Percentiles rank a stretch among this genome's conserved stretches.
phyloP scores from a whole-genome alignment of 2,113 vertebrate species.

The Echinops telfairi region DNA sequence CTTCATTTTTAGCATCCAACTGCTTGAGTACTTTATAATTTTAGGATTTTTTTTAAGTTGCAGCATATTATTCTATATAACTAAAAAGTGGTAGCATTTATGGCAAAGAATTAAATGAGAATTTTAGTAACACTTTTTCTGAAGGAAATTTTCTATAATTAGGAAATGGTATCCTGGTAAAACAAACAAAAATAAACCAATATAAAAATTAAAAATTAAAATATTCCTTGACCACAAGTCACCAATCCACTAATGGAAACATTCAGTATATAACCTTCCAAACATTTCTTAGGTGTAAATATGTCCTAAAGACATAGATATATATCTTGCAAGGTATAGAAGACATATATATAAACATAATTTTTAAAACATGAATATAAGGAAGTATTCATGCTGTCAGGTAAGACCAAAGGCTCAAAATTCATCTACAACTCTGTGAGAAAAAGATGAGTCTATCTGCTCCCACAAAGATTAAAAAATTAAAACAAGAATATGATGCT shows the following conservation, averaged over 20 bases:
- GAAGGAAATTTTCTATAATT: conserved; percentile 19
- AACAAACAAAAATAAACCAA: background rate
- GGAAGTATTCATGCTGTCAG: background rate
- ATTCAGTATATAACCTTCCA: conserved; percentile 3
- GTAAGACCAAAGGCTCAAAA: no score
- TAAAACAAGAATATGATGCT: conserved; percentile 30
- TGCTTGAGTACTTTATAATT: conserved; percentile 19
- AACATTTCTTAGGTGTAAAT: conserved; percentile 37
- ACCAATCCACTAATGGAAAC: background rate
- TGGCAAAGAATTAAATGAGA: conserved; percentile 20
- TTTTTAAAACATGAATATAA: conserved; percentile 11
- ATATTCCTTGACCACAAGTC: background rate
- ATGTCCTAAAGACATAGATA: background rate
- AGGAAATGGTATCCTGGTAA: conserved; percentile 20
- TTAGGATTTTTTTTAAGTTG: conserved; percentile 42
- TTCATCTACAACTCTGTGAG: no score
- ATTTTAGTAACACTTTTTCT: conserved; percentile 24
- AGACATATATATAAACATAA: background rate
- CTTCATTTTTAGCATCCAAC: conserved; percentile 62
- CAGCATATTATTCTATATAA: background rate
- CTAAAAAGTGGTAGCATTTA: conserved; percentile 22
- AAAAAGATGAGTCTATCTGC: no score
- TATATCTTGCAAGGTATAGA: conserved; percentile 33
- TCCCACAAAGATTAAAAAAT: background rate
- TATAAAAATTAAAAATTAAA: conserved; percentile 13